Evolutionary conservation across 2,113 vertebrate genomes (phyloP), one percentile per base, ranked within the genome.

Genomic region (Actenoides hombroni): DNA sequence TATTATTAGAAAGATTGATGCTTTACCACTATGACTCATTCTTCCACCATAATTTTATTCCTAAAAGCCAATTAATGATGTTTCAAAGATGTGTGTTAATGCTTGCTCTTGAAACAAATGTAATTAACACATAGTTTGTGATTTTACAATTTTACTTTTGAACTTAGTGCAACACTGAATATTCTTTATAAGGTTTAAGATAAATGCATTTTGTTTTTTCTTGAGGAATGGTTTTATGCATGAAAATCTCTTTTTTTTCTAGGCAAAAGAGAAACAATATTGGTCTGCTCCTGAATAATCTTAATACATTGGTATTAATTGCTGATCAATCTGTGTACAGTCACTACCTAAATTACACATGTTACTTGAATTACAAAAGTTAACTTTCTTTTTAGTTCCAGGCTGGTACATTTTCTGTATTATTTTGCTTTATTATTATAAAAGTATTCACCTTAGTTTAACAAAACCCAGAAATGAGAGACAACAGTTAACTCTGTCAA

Each of bases 21-120:
- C 20, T 94, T 95, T 93, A 86, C 49, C 31, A 44, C 39, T 78
- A 20, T 75, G 86, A 91, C 53, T 81, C 60, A 83, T 67, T 69
- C 56, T 80, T 90, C 17, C 12, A 20, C 26, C 11, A 21, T 76
- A 60, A 78, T 78, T 88, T 93, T 71, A 46, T 67, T 90, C 8
- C 64, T 92, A 73, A 96, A 89, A 94, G 78, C n/a, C 75, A 90
- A 63, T 91, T 94, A 92, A 93, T 91, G 42, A 56, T 82, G 23
- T 74, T 96, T 95, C 88, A 86, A 93, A 54, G n/a, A 49, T 59
- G n/a, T 78, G 24, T 76, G 51, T 88, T 86, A 92, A 73, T 75
- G 40, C 26, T 89, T 69, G 17, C 18, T 83, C 33, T 80, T 94
- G 46, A 96, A 95, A 95, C 37, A 92, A 79, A 65, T 73, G 39